Evolutionary conservation across 64 coral and sea anemone genomes (phyloP).

Genomic region (Acropora tenuis): DNA sequence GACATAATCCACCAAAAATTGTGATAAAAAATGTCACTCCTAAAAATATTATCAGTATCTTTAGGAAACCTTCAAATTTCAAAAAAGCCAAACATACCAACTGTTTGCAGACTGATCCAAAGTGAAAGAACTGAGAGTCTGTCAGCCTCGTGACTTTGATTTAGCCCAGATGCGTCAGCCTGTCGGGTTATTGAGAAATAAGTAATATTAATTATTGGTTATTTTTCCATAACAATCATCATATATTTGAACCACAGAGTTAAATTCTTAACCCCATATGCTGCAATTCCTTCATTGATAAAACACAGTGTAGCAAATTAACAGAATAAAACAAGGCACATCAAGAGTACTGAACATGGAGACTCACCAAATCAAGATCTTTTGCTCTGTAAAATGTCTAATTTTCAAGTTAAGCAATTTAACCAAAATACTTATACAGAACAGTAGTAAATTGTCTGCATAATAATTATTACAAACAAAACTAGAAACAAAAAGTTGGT

Average conservation of each 20-base stretch:
- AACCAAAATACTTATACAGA: background rate
- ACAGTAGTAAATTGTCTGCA: too few species aligned
- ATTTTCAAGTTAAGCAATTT: conserved; percentile 52
- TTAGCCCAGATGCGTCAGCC: conserved; percentile 89
- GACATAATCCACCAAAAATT: too few species aligned
- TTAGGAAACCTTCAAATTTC: background rate
- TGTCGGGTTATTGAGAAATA: background rate
- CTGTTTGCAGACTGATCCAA: conserved; percentile 86
- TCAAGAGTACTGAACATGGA: background rate
- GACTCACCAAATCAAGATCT: conserved; percentile 82
- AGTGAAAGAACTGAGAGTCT: conserved; percentile 82
- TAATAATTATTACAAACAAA: background rate
- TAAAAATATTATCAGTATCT: background rate
- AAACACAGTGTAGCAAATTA: background rate
- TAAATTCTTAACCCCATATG: too few species aligned
- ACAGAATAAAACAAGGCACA: background rate
- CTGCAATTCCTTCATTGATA: too few species aligned
- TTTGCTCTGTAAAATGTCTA: conserved; percentile 97
- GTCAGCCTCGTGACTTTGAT: conserved; percentile 60
- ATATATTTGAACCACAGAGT: too few species aligned
- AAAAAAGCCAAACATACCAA: conserved; percentile 57
- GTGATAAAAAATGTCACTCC: too few species aligned
- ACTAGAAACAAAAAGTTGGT: background rate
- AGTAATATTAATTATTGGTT: too few species aligned
- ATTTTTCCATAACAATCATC: background rate